Evolutionary conservation across 2,113 vertebrate genomes (phyloP), one percentile per base, ranked within the genome.

Genomic region (Martes martes): DNA sequence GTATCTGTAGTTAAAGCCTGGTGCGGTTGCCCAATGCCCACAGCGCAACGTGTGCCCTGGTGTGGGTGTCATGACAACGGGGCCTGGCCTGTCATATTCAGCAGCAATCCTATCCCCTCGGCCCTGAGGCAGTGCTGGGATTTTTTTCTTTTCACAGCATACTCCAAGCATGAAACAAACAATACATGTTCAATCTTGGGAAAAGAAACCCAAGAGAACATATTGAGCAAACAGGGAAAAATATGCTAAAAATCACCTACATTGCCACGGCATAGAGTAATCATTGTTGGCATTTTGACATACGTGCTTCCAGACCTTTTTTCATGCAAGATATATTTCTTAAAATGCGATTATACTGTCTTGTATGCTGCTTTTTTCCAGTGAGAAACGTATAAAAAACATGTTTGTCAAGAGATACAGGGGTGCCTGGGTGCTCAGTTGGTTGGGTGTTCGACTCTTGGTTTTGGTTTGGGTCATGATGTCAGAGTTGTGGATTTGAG

Each of bases 181-280:
- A 82, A 93, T 45, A 55, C 8, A 23, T 26, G 36, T 57, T 89
- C 42, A 42, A 6, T 36, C 2, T 45, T 24, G 57, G 47, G 52
- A 76, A 92, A 96, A 83, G 57, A 95, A 95, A 92, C 57, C 74
- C 50, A 67, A 52, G 78, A 78, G 82, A 83, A 92, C 11, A n/a
- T 69, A 47, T 74, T 71, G 55, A 94, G 36, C 67, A 63, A 95
- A 79, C 71, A 84, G 36, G 82, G 39, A 8, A 83, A 93, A 94
- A 42, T 10, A 74, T 23, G 76, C 84, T 57, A 80, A 88, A 96
- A 96, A 92, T 85, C 45, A 82, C 23, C n/a, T 80, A 15, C 10
- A 78, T 91, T 89, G 24, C 42, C n/a, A 71, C 6, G 52, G 47
- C 52, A 57, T 18, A 45, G 50, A 78, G 36, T 65, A 67, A 96